Conservation (phyloP, 1,140 invertebrate species). For the Eurosta solidaginis region DNA sequence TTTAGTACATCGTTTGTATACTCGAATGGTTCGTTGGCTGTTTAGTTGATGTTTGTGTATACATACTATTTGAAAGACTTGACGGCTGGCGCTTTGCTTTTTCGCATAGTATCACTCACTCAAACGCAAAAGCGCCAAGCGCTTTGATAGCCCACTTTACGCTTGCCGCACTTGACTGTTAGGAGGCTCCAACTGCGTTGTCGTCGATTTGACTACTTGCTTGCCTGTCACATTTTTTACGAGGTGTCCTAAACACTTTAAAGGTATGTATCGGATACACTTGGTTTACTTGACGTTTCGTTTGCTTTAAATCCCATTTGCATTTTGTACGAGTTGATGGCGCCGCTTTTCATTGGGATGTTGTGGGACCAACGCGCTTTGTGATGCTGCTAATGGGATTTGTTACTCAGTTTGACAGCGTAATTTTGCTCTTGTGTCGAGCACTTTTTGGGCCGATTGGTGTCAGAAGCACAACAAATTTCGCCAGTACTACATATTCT, state of each 20-base stretch:
- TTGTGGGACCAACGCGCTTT: too few species aligned
- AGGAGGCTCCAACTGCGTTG: too few species aligned
- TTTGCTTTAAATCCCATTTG: not conserved
- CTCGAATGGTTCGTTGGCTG: not conserved
- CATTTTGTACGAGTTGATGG: not conserved
- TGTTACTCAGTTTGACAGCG: not conserved
- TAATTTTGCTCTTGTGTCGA: not conserved
- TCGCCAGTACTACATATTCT: too few species aligned
- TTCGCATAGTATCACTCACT: not conserved
- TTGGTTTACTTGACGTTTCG: not conserved
- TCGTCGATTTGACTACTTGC: too few species aligned
- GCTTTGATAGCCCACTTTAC: too few species aligned
- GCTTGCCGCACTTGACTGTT: too few species aligned
- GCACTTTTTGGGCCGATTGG: not conserved
- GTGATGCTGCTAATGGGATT: constrained; percentile 17
- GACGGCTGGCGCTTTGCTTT: not conserved
- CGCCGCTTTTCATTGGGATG: not conserved
- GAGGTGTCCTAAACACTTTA: constrained; percentile 9
- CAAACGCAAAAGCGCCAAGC: not conserved
- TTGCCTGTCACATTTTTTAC: not conserved
- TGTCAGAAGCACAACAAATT: not conserved
- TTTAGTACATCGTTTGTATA: not conserved
- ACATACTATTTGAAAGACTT: too few species aligned
- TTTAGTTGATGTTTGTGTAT: too few species aligned
- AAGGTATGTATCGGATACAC: not conserved